Evolutionary conservation across 2,113 vertebrate species (phyloP), one percentile per base, ranked within the genome.

Genomic region (Butorides virescens): DNA sequence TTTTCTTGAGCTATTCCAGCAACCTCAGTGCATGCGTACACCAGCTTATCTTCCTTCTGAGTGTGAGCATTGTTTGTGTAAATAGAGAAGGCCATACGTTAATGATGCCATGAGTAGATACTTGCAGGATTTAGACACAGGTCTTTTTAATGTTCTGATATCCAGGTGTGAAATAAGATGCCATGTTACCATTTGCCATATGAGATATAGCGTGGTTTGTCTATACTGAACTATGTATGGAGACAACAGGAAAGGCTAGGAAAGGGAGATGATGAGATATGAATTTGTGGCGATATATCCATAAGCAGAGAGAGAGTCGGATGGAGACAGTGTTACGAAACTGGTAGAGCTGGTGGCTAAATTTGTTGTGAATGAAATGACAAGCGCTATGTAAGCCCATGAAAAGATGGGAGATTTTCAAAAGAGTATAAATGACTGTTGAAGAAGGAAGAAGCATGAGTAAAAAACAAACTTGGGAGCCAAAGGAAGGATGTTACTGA

Each of bases 301-400:
- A 3, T 53, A 58, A 84, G 68, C 62, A 81, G 32, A 52, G 52
- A 29, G 61, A 52, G 82, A 66, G 75, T 29, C 53, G 88, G 70
- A 39, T 89, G 84, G 92, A 77, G 63, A 62, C 4, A 5, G 22
- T 58, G 52, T 23, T 49, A 55, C 9, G 44, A 34, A 92, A 59
- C 32, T 19, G 63, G 44, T 74, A 44, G 85, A 94, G 62, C 81
- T 55, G 52, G 29, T 47, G 56, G n/a, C 88, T 70, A 59, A 77
- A 84, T 76, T 65, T 78, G 12, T 67, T 92, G 65, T 90, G 56
- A 90, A 74, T 85, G 70, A 82, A 91, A 78, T 52, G 39, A 65
- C 58, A 77, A 66, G 67, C 86, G 34, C 34, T 83, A 11, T 56
- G 68, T 68, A 63, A 91, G 19, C 18, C 56, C 20, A 2, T 87